Evolutionary conservation across 92 coral and sea anemone genomes (phyloP).

Genomic region (Blastomussa wellsi): DNA sequence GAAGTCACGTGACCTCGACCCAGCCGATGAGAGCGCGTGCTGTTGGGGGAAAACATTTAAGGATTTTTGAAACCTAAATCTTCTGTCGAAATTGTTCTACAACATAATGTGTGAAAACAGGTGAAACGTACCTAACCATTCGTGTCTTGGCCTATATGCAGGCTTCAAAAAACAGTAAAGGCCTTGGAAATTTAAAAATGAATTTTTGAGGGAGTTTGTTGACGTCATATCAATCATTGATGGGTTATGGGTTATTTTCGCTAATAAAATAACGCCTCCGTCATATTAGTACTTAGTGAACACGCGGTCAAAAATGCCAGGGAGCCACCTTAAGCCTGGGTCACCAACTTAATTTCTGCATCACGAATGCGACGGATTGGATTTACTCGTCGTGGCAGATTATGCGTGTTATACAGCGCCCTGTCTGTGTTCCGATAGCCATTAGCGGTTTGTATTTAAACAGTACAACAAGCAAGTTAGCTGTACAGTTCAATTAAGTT

Average conservation of each 20-base stretch:
- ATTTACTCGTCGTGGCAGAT: background rate
- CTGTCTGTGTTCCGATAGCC: background rate
- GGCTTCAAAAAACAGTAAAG: too few species aligned
- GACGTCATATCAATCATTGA: too few species aligned
- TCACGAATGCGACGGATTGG: background rate
- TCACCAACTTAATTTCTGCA: slow-evolving; percentile 1
- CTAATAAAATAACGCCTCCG: too few species aligned
- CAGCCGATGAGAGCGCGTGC: too few species aligned
- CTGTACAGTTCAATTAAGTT: background rate
- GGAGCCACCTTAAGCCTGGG: slow-evolving; percentile 8
- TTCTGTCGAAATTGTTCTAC: background rate
- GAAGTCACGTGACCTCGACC: too few species aligned
- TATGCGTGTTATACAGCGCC: background rate
- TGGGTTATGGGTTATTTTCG: too few species aligned
- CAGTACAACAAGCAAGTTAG: background rate
- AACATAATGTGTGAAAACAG: background rate
- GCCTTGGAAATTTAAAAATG: background rate
- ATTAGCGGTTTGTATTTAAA: background rate
- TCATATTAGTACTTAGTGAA: background rate
- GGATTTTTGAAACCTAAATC: background rate
- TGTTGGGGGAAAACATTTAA: too few species aligned
- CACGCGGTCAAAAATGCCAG: background rate
- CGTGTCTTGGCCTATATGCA: background rate
- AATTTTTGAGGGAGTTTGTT: background rate
- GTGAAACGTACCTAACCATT: background rate